Evolutionary conservation across 2,113 vertebrate species (phyloP), one percentile per base, ranked within the genome.

Genomic region (Oreochromis niloticus): DNA sequence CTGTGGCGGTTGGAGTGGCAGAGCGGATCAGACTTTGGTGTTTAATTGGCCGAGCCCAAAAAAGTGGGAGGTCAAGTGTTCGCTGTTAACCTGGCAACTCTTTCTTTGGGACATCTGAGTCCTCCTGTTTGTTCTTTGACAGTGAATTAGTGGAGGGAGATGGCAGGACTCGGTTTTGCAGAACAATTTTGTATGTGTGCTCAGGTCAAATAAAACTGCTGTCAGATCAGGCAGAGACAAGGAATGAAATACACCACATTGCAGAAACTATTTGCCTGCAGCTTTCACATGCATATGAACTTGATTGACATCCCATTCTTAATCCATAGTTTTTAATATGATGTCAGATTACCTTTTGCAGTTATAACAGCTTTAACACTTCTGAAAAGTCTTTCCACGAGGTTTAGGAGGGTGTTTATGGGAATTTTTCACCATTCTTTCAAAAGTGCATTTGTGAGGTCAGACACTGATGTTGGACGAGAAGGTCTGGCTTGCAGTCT

Each of bases 1-100:
- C 87, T 55, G 39, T n/a, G 5, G 34, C 27, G 83, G 71, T 66
- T 68, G 61, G 86, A 88, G 48, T n/a, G 32, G 46, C 34, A 46
- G 32, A 86, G 24, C n/a, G 17, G 61, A 91, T 92, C 84, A 87
- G 79, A 85, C 27, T 7, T 63, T 55, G 32, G 17, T 24, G 6
- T 61, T 81, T 24, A 56, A 43, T 81, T 83, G 57, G 84, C 46
- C 6, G 11, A 79, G 41, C 34, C 43, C 36, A 43, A 30, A 68
- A 80, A 46, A 24, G 63, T 24, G 63, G 19, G 66, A 75, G 82
- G 89, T 92, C 81, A 89, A 91, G 71, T 79, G 34, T 71, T 16
- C 8, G 22, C 34, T 81, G 54, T 54, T 86, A 79, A 82, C 63
- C 89, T 56, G 75, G 50, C 24, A 39, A 46, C 52, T 75, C 63